Evolutionary conservation across 2,113 vertebrate species (phyloP).

Genomic region (Tautogolabrus adspersus): DNA sequence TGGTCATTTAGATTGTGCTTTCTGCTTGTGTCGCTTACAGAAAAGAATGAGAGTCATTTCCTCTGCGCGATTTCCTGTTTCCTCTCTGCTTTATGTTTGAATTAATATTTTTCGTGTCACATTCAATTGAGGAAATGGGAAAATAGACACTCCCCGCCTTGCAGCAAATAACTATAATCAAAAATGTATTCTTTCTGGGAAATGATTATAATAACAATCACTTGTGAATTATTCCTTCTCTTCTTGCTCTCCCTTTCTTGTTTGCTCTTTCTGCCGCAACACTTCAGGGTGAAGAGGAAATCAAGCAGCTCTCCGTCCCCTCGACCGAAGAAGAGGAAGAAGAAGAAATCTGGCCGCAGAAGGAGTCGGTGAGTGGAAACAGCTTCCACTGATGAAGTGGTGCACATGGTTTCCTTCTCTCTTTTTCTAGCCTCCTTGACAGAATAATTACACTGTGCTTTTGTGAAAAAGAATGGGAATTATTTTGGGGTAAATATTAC

Average conservation of each 20-base stretch:
- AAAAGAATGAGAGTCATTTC: constrained; percentile 46
- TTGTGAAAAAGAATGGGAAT: constrained; percentile 26
- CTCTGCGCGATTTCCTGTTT: constrained; percentile 28
- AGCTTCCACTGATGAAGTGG: constrained; percentile 36
- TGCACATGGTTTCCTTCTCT: constrained; percentile 4
- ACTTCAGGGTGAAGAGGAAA: constrained; percentile 83
- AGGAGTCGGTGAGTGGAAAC: constrained; percentile 90
- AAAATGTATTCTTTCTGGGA: constrained; percentile 27
- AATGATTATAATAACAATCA: constrained; percentile 44
- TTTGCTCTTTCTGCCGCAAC: neutral
- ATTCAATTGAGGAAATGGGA: constrained; percentile 46
- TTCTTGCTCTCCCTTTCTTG: neutral
- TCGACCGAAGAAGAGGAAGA: constrained; percentile 97
- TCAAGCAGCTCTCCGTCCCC: constrained; percentile 95
- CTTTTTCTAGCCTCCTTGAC: constrained; percentile 11
- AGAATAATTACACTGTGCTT: constrained; percentile 42
- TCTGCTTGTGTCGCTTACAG: constrained; percentile 8
- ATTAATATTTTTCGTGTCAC: constrained; percentile 20
- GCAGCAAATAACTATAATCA: constrained; percentile 63
- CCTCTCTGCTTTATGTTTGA: neutral
- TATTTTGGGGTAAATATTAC: constrained; percentile 32
- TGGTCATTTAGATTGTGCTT: constrained; percentile 34
- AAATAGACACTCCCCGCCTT: constrained; percentile 33
- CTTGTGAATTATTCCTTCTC: constrained; percentile 24
- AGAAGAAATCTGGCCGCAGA: constrained; percentile 94